Percentiles rank a stretch among this genome's conserved stretches.
These are phyloP conservation scores for Agriopis marginaria DNA, from an alignment of 2,888 invertebrate genomes.

Conservation along the genomic window DNA sequence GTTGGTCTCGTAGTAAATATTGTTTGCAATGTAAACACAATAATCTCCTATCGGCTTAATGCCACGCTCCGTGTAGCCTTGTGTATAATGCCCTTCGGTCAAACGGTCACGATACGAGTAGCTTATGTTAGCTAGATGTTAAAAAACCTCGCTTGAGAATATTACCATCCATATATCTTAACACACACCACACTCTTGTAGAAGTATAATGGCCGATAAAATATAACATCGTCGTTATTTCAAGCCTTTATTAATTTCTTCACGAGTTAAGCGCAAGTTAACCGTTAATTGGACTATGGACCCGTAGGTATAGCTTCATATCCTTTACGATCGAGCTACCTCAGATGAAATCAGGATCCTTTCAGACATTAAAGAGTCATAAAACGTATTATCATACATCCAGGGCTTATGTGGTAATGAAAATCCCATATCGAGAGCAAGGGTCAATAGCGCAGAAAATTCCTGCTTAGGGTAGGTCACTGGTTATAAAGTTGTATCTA, in stretches of 20 bases:
- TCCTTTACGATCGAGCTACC: conserved; percentile 33
- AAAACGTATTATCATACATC: conserved; percentile 16
- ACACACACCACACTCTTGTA: not conserved
- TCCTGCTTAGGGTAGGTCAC: too few relatives aligned
- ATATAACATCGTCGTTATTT: conserved; percentile 28
- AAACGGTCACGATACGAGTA: too few relatives aligned
- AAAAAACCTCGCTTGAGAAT: not conserved
- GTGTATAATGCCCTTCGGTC: too few relatives aligned
- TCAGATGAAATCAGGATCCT: conserved; percentile 32
- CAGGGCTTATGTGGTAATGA: conserved; percentile 13
- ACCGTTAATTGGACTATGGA: conserved; percentile 28
- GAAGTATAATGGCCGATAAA: conserved; percentile 23
- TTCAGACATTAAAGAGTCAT: conserved; percentile 26
- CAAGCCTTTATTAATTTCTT: conserved; percentile 37
- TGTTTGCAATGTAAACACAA: too few relatives aligned
- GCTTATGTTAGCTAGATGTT: too few relatives aligned
- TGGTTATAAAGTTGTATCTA: not conserved
- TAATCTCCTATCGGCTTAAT: too few relatives aligned
- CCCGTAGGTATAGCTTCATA: conserved; percentile 27
- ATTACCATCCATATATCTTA: not conserved
- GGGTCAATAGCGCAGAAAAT: not conserved
- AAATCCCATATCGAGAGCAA: conserved; percentile 1
- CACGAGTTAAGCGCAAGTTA: conserved; percentile 34
- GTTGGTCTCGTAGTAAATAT: too few relatives aligned
- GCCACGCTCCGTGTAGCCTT: too few relatives aligned